These are phyloP conservation scores for Theretra japonica DNA, from an alignment of 2,888 invertebrate species.

Conservation along the genomic window DNA sequence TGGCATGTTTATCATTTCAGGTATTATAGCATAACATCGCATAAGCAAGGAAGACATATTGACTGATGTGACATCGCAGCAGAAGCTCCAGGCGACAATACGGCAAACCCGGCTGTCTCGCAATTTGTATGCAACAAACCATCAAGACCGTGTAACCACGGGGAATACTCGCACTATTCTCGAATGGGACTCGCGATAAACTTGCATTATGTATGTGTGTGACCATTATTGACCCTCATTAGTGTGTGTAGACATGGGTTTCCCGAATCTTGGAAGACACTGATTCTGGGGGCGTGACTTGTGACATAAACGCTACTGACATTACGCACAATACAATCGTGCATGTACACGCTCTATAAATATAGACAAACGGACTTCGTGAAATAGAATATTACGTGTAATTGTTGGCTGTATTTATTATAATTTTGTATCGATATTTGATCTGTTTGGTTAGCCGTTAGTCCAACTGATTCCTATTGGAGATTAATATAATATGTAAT, in stretches of 20 bases:
- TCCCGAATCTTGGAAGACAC: not conserved
- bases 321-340: too few species aligned
- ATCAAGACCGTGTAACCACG: constrained; percentile 39
- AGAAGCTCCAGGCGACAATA: constrained; percentile 54
- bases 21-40: not conserved
- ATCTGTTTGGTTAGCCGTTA: too few species aligned
- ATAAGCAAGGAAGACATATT: constrained; percentile 69
- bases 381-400: not conserved
- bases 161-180: constrained; percentile 42
- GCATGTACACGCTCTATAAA: too few species aligned
- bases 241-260: constrained; percentile 1
- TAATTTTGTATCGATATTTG: too few species aligned
- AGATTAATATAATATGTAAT: too few species aligned
- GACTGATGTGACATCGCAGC: constrained; percentile 59
- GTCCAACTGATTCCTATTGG: too few species aligned
- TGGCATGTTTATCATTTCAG: too few species aligned
- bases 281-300: not conserved
- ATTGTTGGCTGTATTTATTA: not conserved
- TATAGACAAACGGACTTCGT: too few species aligned
- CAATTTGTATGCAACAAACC: constrained; percentile 44
- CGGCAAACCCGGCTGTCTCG: constrained; percentile 49
- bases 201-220: constrained; percentile 18
- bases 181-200: constrained; percentile 2
- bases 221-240: constrained; percentile 9
- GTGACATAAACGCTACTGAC: too few species aligned